Conservation (phyloP, 2,797 vertebrate species). For the Otolemur crassicaudatus region DNA sequence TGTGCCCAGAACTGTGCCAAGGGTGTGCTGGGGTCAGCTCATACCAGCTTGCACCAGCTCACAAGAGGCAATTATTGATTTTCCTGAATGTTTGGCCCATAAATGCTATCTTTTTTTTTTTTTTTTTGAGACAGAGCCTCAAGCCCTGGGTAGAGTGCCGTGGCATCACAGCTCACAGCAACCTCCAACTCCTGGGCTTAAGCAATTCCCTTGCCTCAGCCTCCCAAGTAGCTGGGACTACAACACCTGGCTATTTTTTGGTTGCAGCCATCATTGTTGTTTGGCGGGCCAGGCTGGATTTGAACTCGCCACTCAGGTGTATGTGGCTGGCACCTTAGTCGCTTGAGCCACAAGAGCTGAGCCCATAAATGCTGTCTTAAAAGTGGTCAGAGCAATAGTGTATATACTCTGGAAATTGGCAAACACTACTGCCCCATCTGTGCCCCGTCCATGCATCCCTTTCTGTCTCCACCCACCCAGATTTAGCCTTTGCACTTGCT, state of each 20-base stretch:
- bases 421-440: rapidly evolving
- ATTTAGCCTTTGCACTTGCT: background rate
- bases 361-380: background rate
- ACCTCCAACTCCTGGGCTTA: too few species aligned
- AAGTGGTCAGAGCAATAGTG: rapidly evolving
- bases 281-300: too few species aligned
- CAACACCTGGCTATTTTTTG: too few species aligned
- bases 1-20: background rate
- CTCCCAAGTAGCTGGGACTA: too few species aligned
- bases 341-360: too few species aligned
- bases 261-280: too few species aligned
- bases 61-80: background rate
- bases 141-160: too few species aligned
- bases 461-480: rapidly evolving
- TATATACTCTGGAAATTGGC: background rate
- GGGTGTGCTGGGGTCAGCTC: background rate
- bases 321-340: too few species aligned
- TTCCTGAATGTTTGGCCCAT: background rate
- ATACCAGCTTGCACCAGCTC: background rate
- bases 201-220: too few species aligned
- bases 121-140: too few species aligned
- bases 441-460: rapidly evolving
- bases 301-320: too few species aligned
- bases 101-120: background rate
- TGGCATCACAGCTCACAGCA: too few species aligned